A percentile compares a stretch with the other conserved stretches of the same genome.
Conservation (phyloP, 2,888 invertebrate species). For the Tetranychus piercei region DNA sequence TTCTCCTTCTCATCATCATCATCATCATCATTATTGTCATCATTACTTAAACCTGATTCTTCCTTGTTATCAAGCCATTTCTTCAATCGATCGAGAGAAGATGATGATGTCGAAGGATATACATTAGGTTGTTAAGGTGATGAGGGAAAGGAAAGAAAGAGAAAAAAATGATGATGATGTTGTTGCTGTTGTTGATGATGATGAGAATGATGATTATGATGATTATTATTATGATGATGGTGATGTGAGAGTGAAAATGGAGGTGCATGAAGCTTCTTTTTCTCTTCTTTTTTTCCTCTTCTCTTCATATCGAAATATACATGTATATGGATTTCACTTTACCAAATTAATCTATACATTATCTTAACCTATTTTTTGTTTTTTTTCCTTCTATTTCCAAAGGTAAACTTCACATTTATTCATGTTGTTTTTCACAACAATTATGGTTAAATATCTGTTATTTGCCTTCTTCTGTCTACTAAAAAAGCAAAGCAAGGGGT, state of each 20-base stretch:
- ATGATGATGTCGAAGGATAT: not conserved
- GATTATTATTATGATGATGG: slow-evolving; percentile 2
- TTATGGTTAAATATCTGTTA: too few relatives aligned
- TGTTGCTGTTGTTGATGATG: not conserved
- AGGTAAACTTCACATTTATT: too few relatives aligned
- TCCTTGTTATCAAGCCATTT: not conserved
- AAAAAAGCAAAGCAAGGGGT: too few relatives aligned
- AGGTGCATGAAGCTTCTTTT: not conserved
- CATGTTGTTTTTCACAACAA: too few relatives aligned
- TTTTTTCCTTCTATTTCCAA: too few relatives aligned
- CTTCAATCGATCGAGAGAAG: not conserved
- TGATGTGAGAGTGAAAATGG: not conserved
- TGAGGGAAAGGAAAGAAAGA: not conserved
- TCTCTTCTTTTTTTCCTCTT: not conserved
- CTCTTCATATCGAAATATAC: not conserved
- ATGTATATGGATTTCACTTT: too few relatives aligned
- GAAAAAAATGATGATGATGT: not conserved
- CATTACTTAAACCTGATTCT: not conserved
- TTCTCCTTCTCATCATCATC: not conserved
- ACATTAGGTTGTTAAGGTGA: not conserved
- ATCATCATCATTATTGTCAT: not conserved
- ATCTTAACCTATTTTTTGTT: too few relatives aligned
- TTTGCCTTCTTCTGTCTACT: too few relatives aligned
- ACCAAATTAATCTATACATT: too few relatives aligned
- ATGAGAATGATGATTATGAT: not conserved